Evolutionary conservation across 2,888 invertebrate genomes (phyloP).

Genomic region (Agonum fuliginosum): DNA sequence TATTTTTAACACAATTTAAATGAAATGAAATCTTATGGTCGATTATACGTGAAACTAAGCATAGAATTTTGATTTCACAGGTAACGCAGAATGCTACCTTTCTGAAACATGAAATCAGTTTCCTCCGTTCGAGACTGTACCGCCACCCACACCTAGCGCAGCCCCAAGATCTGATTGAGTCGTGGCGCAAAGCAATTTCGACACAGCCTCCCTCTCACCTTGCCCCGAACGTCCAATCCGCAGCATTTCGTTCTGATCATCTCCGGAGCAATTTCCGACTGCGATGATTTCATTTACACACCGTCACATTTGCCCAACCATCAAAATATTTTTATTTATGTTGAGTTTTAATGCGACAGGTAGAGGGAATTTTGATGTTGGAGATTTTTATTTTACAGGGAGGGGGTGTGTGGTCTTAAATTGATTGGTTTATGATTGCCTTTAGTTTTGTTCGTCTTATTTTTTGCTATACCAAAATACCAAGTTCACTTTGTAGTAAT

Average conservation of each 20-base stretch:
- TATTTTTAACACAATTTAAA: background rate
- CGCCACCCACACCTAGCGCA: conserved; percentile 6
- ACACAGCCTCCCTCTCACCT: conserved; percentile 21
- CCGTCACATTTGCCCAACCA: conserved; percentile 36
- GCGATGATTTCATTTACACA: conserved; percentile 35
- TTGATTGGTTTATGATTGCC: too few species aligned
- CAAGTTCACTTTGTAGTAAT: too few species aligned
- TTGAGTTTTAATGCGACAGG: background rate
- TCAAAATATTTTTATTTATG: conserved; percentile 38
- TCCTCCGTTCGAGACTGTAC: background rate
- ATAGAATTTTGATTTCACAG: background rate
- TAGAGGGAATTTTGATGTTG: background rate
- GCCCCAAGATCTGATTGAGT: conserved; percentile 48
- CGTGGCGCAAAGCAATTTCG: conserved; percentile 32
- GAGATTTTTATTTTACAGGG: too few species aligned
- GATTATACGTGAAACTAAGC: background rate
- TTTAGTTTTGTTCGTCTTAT: too few species aligned
- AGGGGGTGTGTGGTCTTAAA: too few species aligned
- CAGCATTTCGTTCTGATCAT: conserved; percentile 32
- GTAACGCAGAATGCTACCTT: background rate
- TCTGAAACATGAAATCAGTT: background rate
- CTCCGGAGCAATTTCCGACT: conserved; percentile 50
- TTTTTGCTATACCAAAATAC: too few species aligned
- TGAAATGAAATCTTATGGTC: background rate
- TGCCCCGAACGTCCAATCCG: conserved; percentile 13